phyloP scores from a whole-genome alignment of 2,797 vertebrate genomes.

The Pipistrellus pipistrellus region DNA sequence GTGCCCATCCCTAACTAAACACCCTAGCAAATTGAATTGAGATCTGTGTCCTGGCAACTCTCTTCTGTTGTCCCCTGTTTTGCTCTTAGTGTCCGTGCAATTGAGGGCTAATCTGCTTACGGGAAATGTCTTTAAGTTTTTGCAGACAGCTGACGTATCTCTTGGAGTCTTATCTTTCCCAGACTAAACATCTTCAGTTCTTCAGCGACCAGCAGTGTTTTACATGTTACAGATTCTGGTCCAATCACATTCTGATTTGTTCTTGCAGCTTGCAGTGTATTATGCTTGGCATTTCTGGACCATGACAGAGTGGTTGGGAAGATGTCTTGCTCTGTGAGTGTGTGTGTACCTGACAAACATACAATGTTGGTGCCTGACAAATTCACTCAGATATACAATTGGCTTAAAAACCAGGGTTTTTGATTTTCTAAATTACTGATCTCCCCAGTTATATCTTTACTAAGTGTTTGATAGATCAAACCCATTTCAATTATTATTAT shows the following conservation, averaged over 20 bases:
- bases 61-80: not conserved
- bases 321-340: not conserved
- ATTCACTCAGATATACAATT: not conserved
- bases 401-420: not conserved
- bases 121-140: constrained; percentile 18
- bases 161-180: constrained; percentile 32
- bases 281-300: not conserved
- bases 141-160: not conserved
- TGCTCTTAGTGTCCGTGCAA: not conserved
- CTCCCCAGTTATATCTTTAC: not conserved
- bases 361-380: not conserved
- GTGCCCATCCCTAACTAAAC: not conserved
- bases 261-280: not conserved
- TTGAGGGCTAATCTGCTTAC: not conserved
- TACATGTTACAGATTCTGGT: not conserved
- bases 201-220: constrained; percentile 9
- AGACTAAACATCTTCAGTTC: constrained; percentile 40
- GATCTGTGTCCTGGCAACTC: not conserved
- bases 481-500: not conserved
- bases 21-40: not conserved
- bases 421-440: not conserved
- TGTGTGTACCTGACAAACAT: not conserved
- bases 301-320: not conserved
- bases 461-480: not conserved
- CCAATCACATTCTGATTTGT: not conserved